A percentile compares a stretch with the other conserved stretches of the same genome.
Evolutionary conservation across 1,140 invertebrate species (phyloP).

Genomic region (Drosophila funebris): DNA sequence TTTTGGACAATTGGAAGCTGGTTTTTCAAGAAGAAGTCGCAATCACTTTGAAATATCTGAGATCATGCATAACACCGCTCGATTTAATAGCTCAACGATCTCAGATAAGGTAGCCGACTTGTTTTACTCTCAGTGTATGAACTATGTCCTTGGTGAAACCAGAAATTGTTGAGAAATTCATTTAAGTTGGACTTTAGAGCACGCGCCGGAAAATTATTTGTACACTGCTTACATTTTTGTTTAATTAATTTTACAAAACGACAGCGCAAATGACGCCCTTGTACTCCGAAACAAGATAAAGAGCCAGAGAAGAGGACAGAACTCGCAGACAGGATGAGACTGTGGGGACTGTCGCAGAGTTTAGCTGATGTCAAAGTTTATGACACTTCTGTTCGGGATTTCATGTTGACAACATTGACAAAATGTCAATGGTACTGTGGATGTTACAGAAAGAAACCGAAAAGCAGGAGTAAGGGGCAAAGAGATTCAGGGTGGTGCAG

Average conservation of each 20-base stretch:
- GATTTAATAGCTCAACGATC: background rate
- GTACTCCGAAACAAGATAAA: slow-evolving; percentile 1
- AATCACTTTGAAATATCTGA: no score
- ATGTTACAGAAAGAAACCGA: background rate
- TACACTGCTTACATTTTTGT: slow-evolving; percentile 78
- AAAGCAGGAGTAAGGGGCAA: background rate
- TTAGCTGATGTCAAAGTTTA: slow-evolving; percentile 71
- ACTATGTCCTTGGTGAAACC: background rate
- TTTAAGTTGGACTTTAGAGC: slow-evolving; percentile 74
- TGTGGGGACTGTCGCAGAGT: slow-evolving; percentile 13
- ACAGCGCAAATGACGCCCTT: slow-evolving; percentile 30
- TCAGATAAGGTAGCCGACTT: background rate
- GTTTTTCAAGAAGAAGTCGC: no score
- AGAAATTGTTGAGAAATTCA: slow-evolving; percentile 57
- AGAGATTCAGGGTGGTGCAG: background rate
- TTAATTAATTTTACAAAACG: slow-evolving; percentile 78
- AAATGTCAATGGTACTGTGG: slow-evolving; percentile 64
- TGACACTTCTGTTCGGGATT: slow-evolving; percentile 73
- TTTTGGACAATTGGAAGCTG: no score
- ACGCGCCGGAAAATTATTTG: slow-evolving; percentile 74
- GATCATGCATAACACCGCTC: no score
- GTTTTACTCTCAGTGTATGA: background rate
- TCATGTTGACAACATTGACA: slow-evolving; percentile 80
- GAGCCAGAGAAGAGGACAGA: background rate
- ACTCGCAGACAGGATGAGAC: slow-evolving; percentile 2